Evolutionary conservation across 2,888 invertebrate species (phyloP).

Genomic region (Campoplex nolae): DNA sequence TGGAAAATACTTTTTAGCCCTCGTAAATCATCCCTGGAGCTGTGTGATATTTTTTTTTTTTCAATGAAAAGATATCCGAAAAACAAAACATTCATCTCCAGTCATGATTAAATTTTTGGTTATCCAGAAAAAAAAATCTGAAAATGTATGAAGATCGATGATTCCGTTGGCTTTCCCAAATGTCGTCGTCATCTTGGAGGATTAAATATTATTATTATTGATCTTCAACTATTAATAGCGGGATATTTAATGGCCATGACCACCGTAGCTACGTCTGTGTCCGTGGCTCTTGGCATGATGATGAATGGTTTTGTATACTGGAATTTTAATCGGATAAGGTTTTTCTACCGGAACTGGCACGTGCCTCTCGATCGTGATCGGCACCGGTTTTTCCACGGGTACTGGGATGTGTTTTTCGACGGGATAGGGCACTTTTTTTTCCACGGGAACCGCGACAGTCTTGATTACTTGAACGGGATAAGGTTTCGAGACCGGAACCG

Average conservation of each 20-base stretch:
- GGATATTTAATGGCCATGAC: constrained; percentile 18
- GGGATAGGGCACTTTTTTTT: constrained; percentile 90
- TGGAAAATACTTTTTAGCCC: background rate
- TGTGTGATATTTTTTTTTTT: background rate
- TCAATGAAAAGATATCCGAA: no score
- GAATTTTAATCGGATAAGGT: constrained; percentile 90
- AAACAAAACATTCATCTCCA: background rate
- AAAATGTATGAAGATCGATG: background rate
- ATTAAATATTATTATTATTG: constrained; percentile 7
- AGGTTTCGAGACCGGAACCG: constrained; percentile 89
- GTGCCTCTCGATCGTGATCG: constrained; percentile 89
- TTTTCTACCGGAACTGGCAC: constrained; percentile 89
- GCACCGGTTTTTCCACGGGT: constrained; percentile 89
- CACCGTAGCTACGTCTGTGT: constrained; percentile 60
- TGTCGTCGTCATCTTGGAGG: background rate
- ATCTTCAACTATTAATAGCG: background rate
- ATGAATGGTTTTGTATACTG: constrained; percentile 90
- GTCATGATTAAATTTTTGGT: background rate
- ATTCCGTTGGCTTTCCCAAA: background rate
- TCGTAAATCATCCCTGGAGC: background rate
- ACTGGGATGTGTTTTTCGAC: constrained; percentile 89
- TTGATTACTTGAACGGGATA: constrained; percentile 89
- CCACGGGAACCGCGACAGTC: constrained; percentile 89
- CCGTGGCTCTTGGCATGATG: constrained; percentile 87
- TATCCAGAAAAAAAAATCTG: background rate